These are phyloP conservation scores for Eupithecia exiguata DNA, from an alignment of 2,888 invertebrate genomes.

Conservation along the genomic window DNA sequence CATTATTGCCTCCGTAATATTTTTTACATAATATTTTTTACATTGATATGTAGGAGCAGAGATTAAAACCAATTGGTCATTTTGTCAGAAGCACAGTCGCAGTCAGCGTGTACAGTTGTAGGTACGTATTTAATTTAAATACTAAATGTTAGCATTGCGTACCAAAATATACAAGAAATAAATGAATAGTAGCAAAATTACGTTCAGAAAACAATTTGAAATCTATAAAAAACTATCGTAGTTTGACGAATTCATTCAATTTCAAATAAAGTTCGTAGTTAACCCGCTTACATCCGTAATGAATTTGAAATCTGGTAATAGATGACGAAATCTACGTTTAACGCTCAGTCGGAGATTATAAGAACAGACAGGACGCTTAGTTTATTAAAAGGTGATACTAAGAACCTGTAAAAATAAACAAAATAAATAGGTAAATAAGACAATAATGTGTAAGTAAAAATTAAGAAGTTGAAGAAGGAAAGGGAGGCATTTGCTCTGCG, in stretches of 20 bases:
- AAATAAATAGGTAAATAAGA: background rate
- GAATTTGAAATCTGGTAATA: too few species aligned
- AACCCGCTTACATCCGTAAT: too few species aligned
- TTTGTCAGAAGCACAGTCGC: slow-evolving; percentile 41
- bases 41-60: slow-evolving; percentile 78
- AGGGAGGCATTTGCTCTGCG: background rate
- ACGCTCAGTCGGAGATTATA: background rate
- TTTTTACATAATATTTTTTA: too few species aligned
- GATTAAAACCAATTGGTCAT: slow-evolving; percentile 54
- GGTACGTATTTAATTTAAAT: slow-evolving; percentile 45
- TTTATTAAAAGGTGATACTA: background rate
- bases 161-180: background rate
- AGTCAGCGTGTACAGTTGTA: slow-evolving; percentile 38
- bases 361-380: background rate
- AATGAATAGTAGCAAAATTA: background rate
- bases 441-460: background rate
- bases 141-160: background rate
- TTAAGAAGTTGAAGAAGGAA: background rate
- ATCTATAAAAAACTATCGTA: too few species aligned
- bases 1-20: slow-evolving; percentile 72
- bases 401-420: background rate
- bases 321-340: background rate
- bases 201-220: background rate
- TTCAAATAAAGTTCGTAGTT: too few species aligned
- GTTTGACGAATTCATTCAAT: too few species aligned